phyloP scores from a whole-genome alignment of 2,797 vertebrate genomes.

The Ispidina lecontei region DNA sequence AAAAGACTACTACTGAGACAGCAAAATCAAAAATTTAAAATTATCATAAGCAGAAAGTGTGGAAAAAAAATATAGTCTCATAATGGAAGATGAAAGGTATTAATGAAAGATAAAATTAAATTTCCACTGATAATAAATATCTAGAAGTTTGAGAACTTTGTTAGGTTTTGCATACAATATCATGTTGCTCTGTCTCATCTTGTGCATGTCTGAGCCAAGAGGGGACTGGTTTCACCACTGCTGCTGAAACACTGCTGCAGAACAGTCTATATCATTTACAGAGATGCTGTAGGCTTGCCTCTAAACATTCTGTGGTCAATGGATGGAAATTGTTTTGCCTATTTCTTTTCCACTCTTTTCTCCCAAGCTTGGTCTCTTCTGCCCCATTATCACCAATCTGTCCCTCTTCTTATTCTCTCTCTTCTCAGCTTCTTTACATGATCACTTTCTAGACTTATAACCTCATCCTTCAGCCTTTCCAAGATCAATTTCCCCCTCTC shows the following conservation, averaged over 20 bases:
- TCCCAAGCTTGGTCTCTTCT: not conserved
- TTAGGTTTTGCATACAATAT: not conserved
- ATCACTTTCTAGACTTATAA: not conserved
- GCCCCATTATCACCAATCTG: not conserved
- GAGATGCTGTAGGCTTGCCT: not conserved
- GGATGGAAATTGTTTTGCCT: not conserved
- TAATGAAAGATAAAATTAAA: not conserved
- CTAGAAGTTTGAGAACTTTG: not conserved
- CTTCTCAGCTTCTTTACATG: not conserved
- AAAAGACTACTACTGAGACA: not conserved
- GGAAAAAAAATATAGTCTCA: not conserved
- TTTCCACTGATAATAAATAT: not conserved
- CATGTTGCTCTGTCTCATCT: not conserved
- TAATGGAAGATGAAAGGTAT: not conserved
- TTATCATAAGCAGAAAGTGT: not conserved
- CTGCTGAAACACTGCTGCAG: not conserved
- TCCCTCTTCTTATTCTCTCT: not conserved
- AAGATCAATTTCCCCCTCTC: not conserved
- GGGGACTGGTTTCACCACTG: not conserved
- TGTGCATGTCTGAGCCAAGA: not conserved
- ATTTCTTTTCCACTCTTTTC: not conserved
- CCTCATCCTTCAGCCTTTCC: not conserved
- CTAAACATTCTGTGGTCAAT: not conserved
- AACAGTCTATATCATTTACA: not conserved
- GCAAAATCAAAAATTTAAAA: conserved; percentile 9